phyloP scores from a whole-genome alignment of 2,888 invertebrate genomes.

The Noctua fimbriata region DNA sequence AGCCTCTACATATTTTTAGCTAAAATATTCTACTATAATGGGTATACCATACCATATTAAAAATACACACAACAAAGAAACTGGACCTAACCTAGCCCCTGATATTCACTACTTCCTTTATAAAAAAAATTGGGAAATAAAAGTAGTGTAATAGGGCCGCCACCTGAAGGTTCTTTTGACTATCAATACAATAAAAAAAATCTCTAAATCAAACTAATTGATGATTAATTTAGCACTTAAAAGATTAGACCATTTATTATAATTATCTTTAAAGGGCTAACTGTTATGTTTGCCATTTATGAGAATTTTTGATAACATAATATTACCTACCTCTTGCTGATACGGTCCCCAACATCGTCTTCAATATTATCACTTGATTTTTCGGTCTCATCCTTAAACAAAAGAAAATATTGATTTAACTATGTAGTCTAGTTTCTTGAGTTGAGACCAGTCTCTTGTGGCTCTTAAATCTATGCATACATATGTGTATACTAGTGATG shows the following conservation, averaged over 20 bases:
- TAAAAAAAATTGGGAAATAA: background rate
- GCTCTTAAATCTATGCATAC: background rate
- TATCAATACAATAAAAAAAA: conserved; percentile 3
- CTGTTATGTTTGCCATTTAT: conserved; percentile 31
- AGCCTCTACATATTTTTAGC: background rate
- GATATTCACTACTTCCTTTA: background rate
- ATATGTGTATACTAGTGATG: conserved; percentile 2
- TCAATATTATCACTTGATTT: conserved; percentile 83
- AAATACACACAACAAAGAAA: conserved; percentile 10
- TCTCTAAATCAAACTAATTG: conserved; percentile 10
- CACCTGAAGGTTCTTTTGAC: background rate
- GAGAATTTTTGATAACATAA: conserved; percentile 52
- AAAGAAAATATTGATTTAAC: conserved; percentile 49
- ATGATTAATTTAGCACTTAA: background rate
- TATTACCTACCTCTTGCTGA: conserved; percentile 85
- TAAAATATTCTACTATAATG: background rate
- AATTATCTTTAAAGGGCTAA: background rate
- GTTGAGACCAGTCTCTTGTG: background rate
- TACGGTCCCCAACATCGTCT: conserved; percentile 84
- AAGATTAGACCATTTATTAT: background rate
- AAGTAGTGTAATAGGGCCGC: background rate
- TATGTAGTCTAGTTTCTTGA: background rate
- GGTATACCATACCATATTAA: background rate
- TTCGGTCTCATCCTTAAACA: conserved; percentile 85
- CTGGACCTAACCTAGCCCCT: background rate